Percentiles rank a stretch among this genome's conserved stretches.
phyloP scores from a whole-genome alignment of 2,113 vertebrate species.

The Epinephelus cyanopodus region DNA sequence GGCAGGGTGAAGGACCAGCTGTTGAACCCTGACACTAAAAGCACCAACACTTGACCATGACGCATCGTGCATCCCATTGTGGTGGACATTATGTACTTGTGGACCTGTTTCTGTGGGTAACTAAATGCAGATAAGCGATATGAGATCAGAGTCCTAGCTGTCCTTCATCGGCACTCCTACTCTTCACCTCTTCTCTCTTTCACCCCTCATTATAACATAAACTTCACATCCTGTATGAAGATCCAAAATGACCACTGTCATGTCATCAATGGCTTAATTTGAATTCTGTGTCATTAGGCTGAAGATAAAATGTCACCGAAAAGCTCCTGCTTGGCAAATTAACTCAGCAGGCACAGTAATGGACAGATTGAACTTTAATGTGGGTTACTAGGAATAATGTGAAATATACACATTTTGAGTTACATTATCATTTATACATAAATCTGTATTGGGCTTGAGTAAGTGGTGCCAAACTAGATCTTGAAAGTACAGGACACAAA shows the following conservation, averaged over 20 bases:
- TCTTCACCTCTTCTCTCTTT: not conserved
- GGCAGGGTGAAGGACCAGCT: not conserved
- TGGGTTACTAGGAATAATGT: not conserved
- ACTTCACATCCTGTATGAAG: not conserved
- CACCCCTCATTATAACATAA: not conserved
- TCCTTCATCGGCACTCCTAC: not conserved
- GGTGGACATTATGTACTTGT: not conserved
- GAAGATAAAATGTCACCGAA: not conserved
- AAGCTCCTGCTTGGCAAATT: not conserved
- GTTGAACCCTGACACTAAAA: not conserved
- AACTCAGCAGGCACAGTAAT: not conserved
- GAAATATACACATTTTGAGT: not conserved
- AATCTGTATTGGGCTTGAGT: not conserved
- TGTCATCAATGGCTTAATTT: not conserved
- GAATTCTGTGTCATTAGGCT: not conserved
- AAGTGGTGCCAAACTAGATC: not conserved
- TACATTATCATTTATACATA: not conserved
- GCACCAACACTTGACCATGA: not conserved
- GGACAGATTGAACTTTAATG: not conserved
- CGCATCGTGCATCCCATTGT: not conserved
- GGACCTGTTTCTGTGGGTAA: not conserved
- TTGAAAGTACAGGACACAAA: not conserved
- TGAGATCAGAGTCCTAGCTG: not conserved
- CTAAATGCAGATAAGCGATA: not conserved
- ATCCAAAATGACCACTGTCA: not conserved